Evolutionary conservation across 2,888 invertebrate species (phyloP).

Genomic region (Hermaeophaga mercurialis): DNA sequence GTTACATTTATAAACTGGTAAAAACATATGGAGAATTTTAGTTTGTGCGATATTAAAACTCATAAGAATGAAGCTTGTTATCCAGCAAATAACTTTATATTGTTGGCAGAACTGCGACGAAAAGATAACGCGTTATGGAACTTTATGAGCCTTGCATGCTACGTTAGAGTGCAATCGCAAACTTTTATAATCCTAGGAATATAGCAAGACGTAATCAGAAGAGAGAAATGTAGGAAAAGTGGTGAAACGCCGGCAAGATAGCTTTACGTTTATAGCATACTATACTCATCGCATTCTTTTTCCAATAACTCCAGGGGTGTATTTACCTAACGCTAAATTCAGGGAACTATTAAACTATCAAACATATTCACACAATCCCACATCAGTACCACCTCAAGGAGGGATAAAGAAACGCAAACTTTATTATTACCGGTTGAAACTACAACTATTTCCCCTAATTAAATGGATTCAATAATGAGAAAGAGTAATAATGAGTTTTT

Average conservation of each 20-base stretch:
- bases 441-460: too few relatives aligned
- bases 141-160: slow-evolving; percentile 28
- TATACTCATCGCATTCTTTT: slow-evolving; percentile 14
- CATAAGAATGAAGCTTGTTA: slow-evolving; percentile 47
- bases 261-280: slow-evolving; percentile 14
- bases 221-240: slow-evolving; percentile 28
- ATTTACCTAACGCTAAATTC: too few relatives aligned
- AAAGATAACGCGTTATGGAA: slow-evolving; percentile 48
- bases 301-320: slow-evolving; percentile 1
- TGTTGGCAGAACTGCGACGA: slow-evolving; percentile 43
- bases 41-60: slow-evolving; percentile 26
- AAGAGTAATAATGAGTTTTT: too few relatives aligned
- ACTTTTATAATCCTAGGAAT: slow-evolving; percentile 44
- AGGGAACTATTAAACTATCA: too few relatives aligned
- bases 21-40: slow-evolving; percentile 20
- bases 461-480: too few relatives aligned
- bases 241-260: slow-evolving; percentile 26
- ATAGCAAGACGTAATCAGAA: slow-evolving; percentile 40
- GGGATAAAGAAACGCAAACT: too few relatives aligned
- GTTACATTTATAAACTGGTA: background rate
- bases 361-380: too few relatives aligned
- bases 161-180: slow-evolving; percentile 39
- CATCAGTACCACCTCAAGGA: too few relatives aligned
- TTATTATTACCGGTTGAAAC: too few relatives aligned
- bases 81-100: slow-evolving; percentile 47